Percentiles rank a stretch among this genome's conserved stretches.
phyloP scores from a whole-genome alignment of 2,888 invertebrate genomes.

The Polydrusus tereticollis region DNA sequence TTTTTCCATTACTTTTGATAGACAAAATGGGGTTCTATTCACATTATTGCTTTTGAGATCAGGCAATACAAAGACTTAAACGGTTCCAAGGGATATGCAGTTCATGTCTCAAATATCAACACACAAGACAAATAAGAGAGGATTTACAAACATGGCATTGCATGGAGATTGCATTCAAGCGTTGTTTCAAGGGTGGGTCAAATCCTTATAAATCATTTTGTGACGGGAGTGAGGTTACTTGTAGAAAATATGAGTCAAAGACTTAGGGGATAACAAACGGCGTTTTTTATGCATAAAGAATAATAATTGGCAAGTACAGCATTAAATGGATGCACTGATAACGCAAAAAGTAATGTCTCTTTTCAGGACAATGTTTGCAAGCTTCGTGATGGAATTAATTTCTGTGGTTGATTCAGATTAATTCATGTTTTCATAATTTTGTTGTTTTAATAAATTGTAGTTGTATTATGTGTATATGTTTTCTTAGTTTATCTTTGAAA shows the following conservation, averaged over 20 bases:
- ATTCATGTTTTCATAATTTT: too few species aligned
- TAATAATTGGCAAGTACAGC: too few species aligned
- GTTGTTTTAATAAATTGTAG: too few species aligned
- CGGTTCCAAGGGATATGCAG: slow-evolving; percentile 11
- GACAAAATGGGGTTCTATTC: slow-evolving; percentile 20
- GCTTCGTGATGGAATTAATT: too few species aligned
- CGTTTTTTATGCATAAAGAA: too few species aligned
- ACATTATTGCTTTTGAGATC: slow-evolving; percentile 29
- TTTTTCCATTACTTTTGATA: slow-evolving; percentile 24
- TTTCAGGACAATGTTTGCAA: too few species aligned
- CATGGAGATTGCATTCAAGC: slow-evolving; percentile 50
- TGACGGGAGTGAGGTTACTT: too few species aligned
- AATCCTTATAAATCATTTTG: background rate
- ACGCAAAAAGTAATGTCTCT: too few species aligned
- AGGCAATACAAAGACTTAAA: slow-evolving; percentile 11
- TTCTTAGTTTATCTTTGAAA: background rate
- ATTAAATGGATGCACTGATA: too few species aligned
- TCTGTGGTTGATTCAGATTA: too few species aligned
- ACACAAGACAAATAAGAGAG: slow-evolving; percentile 11
- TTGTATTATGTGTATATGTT: background rate
- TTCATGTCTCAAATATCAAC: slow-evolving; percentile 25
- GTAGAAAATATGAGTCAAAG: too few species aligned
- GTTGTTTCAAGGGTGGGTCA: background rate
- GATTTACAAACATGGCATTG: slow-evolving; percentile 32
- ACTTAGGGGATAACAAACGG: too few species aligned